Percentiles rank a stretch among this genome's conserved stretches.
These are phyloP conservation scores for Vanacampus margaritifer DNA, from an alignment of 2,113 vertebrate genomes.

Conservation along the genomic window DNA sequence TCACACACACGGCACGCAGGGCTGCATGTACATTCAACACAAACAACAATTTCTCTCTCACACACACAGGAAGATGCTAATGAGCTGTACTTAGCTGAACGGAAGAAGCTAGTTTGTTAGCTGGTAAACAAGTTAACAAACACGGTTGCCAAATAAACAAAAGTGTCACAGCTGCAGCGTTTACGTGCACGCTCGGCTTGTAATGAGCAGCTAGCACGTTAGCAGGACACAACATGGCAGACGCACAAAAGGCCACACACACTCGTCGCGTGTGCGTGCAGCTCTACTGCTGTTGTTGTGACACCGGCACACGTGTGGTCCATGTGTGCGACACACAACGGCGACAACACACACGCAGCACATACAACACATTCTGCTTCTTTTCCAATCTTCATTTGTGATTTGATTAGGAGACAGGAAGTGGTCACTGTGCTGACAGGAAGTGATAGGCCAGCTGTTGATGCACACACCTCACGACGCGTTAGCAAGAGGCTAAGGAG, in stretches of 20 bases:
- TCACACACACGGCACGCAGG: neutral
- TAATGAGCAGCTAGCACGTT: constrained; percentile 7
- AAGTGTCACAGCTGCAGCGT: neutral
- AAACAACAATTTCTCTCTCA: neutral
- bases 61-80: neutral
- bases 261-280: too few species aligned
- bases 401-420: too few species aligned
- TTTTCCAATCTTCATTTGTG: too few species aligned
- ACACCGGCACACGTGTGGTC: neutral
- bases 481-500: too few species aligned
- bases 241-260: neutral
- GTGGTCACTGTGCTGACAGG: too few species aligned
- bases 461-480: too few species aligned
- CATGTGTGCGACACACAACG: neutral
- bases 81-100: neutral
- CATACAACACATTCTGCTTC: too few species aligned
- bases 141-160: constrained; percentile 4
- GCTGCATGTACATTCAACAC: neutral
- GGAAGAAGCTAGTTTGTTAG: constrained; percentile 1
- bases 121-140: neutral
- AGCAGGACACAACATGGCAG: neutral
- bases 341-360: neutral
- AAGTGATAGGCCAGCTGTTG: too few species aligned
- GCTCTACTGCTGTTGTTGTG: neutral
- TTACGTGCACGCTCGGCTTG: neutral